These are phyloP conservation scores for Agapornis roseicollis DNA, from an alignment of 2,113 vertebrate genomes.

Conservation along the genomic window DNA sequence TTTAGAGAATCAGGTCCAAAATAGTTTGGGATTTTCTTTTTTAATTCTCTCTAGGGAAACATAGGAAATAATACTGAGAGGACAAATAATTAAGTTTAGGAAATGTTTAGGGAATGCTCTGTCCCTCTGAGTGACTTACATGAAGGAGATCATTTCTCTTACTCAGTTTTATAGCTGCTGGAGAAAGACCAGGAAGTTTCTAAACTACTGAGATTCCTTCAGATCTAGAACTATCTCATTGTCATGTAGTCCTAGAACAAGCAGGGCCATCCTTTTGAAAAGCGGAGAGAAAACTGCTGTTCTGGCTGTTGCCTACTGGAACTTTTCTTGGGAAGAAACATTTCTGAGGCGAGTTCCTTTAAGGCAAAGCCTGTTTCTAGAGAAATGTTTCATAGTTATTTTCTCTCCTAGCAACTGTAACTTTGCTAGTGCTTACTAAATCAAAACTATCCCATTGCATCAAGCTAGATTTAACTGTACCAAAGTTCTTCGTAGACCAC, in stretches of 20 bases:
- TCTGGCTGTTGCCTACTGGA: background rate
- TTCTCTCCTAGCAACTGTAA: background rate
- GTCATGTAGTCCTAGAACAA: background rate
- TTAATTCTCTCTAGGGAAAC: background rate
- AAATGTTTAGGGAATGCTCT: background rate
- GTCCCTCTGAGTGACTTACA: background rate
- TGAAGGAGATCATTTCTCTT: background rate
- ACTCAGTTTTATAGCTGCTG: background rate
- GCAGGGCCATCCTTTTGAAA: background rate
- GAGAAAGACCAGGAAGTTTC: background rate
- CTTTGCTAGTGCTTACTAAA: background rate
- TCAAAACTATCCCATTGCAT: background rate
- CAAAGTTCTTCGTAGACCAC: background rate
- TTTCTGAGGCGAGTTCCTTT: background rate
- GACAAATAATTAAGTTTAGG: background rate
- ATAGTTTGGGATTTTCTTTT: background rate
- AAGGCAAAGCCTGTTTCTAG: background rate
- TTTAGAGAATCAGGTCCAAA: background rate
- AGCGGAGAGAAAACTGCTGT: background rate
- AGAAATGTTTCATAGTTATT: background rate
- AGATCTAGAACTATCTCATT: background rate
- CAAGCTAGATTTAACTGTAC: background rate
- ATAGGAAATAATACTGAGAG: background rate
- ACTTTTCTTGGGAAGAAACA: background rate
- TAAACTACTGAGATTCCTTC: background rate